Evolutionary conservation across 2,113 vertebrate species (phyloP), one percentile per base, ranked within the genome.

Genomic region (Prinia subflava): DNA sequence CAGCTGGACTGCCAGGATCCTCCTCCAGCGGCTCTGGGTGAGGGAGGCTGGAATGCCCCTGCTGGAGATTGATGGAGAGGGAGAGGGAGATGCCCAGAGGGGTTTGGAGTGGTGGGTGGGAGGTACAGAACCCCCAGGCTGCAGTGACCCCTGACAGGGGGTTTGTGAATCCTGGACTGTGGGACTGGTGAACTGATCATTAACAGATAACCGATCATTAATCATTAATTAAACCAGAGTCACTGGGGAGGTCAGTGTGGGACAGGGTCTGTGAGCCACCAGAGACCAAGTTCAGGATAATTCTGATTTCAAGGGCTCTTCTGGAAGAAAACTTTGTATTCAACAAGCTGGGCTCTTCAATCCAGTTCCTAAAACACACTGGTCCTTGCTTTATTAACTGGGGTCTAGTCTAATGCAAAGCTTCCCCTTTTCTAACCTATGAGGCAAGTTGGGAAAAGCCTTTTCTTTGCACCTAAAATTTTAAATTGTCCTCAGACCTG

Each of bases 1-100:
- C 79, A 89, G 46, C 80, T 83, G 92, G 73, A 79, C 89, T 70
- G 76, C 93, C 73, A 74, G 94, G 69, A 94, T 53, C 73, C 19
- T 76, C 37, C 41, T 50, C 76, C 83, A 76, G 73, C 83, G 90
- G 59, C 41, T 76, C 83, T 23, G 0, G 5, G 53, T 12, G 75
- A 60, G 63, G 71, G 67, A 47, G 44, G 57, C 46, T 73, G 79
- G 67, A 47, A 67, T 41, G 11, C 33, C 39, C 15, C 83, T 79
- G 83, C 75, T 67, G 33, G 12, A 12, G 59, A 33, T 39, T 28
- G 82, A 20, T 0, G 9, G 56, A 4, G 70, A 30, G 39, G 83
- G 33, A 44, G 64, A 49, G 44, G 52, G 35, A 55, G 69, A 13
- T 56, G 74, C 46, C 50, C 65, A 30, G 65, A 47, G 42, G 47